These are phyloP conservation scores for Sminthurides aquaticus DNA, from an alignment of 2,888 invertebrate genomes.

Conservation along the genomic window DNA sequence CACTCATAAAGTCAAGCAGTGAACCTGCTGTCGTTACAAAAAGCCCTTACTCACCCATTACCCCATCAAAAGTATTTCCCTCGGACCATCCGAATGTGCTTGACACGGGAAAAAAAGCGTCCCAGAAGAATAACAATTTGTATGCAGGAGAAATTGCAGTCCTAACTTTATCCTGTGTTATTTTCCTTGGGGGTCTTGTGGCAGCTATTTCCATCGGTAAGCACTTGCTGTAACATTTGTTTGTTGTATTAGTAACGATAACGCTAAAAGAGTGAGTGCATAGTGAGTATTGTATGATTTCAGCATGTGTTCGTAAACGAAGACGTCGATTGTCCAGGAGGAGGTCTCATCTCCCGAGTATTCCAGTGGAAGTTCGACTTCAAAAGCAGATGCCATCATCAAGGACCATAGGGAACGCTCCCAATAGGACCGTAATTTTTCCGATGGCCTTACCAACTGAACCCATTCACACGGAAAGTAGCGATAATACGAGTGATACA, in stretches of 20 bases:
- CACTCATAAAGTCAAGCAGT: neutral
- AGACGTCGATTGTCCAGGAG: constrained; percentile 34
- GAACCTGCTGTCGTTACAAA: constrained; percentile 20
- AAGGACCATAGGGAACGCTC: constrained; percentile 30
- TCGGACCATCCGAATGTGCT: constrained; percentile 12
- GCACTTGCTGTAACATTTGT: constrained; percentile 58
- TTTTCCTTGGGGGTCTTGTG: constrained; percentile 70
- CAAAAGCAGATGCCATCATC: constrained; percentile 32
- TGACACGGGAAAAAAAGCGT: constrained; percentile 30
- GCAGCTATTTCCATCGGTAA: constrained; percentile 66
- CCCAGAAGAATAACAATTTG: constrained; percentile 36
- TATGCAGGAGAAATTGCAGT: constrained; percentile 60
- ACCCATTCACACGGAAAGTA: constrained; percentile 33
- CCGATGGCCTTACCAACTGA: constrained; percentile 42
- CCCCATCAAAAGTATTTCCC: constrained; percentile 9
- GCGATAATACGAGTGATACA: constrained; percentile 45
- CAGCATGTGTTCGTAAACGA: constrained; percentile 35
- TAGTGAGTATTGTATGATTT: no score
- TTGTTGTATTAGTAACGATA: no score
- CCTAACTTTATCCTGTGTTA: constrained; percentile 69
- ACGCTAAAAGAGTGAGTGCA: no score
- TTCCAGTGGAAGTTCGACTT: constrained; percentile 42
- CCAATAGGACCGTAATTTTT: constrained; percentile 40
- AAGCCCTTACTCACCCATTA: constrained; percentile 18
- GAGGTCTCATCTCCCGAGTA: constrained; percentile 40